A percentile compares a stretch with the other conserved stretches of the same genome.
These are phyloP conservation scores for Octodon degus DNA, from an alignment of 2,113 vertebrate genomes.

Conservation along the genomic window DNA sequence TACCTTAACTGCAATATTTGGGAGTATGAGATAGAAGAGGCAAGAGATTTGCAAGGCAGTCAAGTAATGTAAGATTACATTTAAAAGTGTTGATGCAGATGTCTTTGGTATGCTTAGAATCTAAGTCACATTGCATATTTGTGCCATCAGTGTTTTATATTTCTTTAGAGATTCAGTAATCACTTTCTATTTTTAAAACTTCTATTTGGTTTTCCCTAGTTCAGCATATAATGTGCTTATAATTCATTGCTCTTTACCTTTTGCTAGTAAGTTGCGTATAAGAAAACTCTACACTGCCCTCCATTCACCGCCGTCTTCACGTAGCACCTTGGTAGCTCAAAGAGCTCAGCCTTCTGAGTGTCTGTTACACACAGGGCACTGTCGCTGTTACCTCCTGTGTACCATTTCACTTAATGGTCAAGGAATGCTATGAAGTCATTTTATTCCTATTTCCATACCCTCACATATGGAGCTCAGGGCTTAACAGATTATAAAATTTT, in stretches of 20 bases:
- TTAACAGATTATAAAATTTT: background rate
- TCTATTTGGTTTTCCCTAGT: background rate
- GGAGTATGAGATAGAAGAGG: slow-evolving; percentile 10
- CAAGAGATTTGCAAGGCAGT: background rate
- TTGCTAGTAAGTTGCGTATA: background rate
- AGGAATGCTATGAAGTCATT: background rate
- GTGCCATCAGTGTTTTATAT: background rate
- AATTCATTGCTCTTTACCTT: slow-evolving; percentile 17
- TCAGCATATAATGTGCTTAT: background rate
- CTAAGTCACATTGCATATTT: background rate
- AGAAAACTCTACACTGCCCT: background rate
- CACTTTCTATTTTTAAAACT: background rate
- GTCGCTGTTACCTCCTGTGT: background rate
- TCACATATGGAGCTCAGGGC: background rate
- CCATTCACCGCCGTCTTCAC: background rate
- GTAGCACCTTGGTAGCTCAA: background rate
- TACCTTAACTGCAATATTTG: background rate
- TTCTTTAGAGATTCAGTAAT: background rate
- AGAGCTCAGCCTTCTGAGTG: background rate
- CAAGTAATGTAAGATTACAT: background rate
- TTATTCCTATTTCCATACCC: background rate
- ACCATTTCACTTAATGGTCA: background rate
- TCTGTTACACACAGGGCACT: background rate
- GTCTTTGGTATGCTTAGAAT: background rate
- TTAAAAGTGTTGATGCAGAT: background rate